Conservation (phyloP, 2,797 vertebrate genomes). For the Tangara arthus region DNA sequence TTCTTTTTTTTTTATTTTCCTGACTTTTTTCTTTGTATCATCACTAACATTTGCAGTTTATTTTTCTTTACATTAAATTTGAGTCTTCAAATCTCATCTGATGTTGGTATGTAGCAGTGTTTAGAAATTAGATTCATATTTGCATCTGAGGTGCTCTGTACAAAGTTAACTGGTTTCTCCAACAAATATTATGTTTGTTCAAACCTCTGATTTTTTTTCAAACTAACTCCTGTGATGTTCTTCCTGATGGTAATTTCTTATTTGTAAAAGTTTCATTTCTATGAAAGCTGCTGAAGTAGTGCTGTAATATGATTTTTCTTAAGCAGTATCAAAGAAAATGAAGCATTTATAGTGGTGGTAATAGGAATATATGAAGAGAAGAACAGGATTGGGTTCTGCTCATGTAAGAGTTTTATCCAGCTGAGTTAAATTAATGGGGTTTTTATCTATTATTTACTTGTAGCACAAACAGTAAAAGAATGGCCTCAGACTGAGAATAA, state of each 20-base stretch:
- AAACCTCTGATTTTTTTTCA: not conserved
- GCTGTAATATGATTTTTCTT: not conserved
- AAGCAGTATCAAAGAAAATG: not conserved
- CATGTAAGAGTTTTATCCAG: not conserved
- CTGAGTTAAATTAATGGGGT: not conserved
- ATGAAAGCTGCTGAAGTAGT: not conserved
- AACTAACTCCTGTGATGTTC: not conserved
- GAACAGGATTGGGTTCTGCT: not conserved
- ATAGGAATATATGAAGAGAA: not conserved
- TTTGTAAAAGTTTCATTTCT: not conserved
- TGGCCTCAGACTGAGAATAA: not conserved
- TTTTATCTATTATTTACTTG: not conserved
- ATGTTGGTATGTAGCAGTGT: not conserved
- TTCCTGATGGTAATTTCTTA: not conserved
- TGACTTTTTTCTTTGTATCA: not conserved
- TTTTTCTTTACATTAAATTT: not conserved
- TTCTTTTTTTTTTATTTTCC: not conserved
- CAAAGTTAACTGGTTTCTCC: not conserved
- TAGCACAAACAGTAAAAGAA: slow-evolving; percentile 56
- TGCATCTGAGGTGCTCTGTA: not conserved
- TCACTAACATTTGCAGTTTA: not conserved
- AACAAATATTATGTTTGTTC: not conserved
- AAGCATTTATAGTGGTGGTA: not conserved
- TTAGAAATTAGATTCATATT: not conserved
- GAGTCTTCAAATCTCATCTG: not conserved